Base-by-base conservation (phyloP, 2,888 invertebrate species). In the Amaurobius ferox region DNA sequence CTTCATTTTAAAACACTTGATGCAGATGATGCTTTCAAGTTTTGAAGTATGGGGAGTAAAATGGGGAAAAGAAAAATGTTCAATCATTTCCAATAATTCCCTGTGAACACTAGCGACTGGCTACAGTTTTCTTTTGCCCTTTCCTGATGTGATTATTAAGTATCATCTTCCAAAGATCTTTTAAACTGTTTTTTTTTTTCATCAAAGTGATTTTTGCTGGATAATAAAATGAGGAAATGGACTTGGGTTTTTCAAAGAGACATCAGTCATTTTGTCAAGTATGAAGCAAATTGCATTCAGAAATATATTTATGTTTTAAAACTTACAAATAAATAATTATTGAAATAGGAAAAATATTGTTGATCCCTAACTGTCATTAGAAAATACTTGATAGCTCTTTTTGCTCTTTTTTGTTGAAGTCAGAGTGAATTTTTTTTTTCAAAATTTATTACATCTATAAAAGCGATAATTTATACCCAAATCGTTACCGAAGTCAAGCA, bases 11-110 rank as follows among this genome's bases (percentile, higher is more conserved):
- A 76, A 66, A 39, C 67, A 40, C 68, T 68, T 32, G 40, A 30
- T 28, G 70, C 61, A 67, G 74, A 1, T 30, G 64, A 67, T 74
- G 35, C 68, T 74, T 74, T 80, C 74, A 74, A 80, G 74, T 80
- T 80, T 73, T 35, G 67, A 67, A 73, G 39, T 19, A 61, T 61
- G 26, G n/a, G 64, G 13, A 30, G 68, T 13, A 68, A 35, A 6
- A 40, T 13, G 28, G 40, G 28, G 28, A 26, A 40, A 28, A 40
- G 19, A 28, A 13, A 40, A 40, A 23, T 55, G 55, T 55, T 55
- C 55, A n/a, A 16, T 5, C 23, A 55, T n/a, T 23, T 3, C 23
- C 19, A 23, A 55, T 55, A 55, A n/a, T n/a, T n/a, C 55, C 55
- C 23, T 55, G 23, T 11, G 55, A 23, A 55, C 55, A 55, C 23